A percentile compares a stretch with the other conserved stretches of the same genome.
Evolutionary conservation across 2,888 invertebrate species (phyloP).

Genomic region (Eudasyphora cyanicolor): DNA sequence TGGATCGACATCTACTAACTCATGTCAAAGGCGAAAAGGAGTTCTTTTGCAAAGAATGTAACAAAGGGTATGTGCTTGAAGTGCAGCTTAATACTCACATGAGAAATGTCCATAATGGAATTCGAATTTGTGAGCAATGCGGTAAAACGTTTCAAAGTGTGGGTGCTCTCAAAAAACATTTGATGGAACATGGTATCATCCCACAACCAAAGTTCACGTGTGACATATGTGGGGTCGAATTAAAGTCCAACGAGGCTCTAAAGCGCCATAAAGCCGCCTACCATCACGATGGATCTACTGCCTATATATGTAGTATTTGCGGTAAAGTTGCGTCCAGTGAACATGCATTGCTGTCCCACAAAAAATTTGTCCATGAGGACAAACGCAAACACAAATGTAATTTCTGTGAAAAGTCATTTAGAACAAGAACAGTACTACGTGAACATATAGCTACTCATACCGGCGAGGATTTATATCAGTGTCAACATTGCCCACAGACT

Average conservation of each 20-base stretch:
- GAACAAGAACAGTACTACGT: conserved; percentile 63
- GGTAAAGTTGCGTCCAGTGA: conserved; percentile 67
- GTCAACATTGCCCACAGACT: conserved; percentile 71
- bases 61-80: conserved; percentile 64
- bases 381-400: conserved; percentile 67
- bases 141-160: conserved; percentile 63
- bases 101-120: conserved; percentile 60
- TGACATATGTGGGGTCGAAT: conserved; percentile 65
- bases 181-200: conserved; percentile 59
- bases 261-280: conserved; percentile 66
- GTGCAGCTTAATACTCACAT: conserved; percentile 61
- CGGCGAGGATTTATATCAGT: conserved; percentile 70
- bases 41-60: conserved; percentile 68
- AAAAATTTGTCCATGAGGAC: conserved; percentile 67
- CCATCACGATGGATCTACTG: conserved; percentile 66
- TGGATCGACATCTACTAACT: conserved; percentile 65
- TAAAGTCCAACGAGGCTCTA: conserved; percentile 64
- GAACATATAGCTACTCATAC: conserved; percentile 72
- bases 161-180: conserved; percentile 57
- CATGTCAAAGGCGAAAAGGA: conserved; percentile 64
- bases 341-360: conserved; percentile 67
- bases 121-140: conserved; percentile 64
- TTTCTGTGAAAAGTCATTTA: conserved; percentile 69
- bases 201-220: conserved; percentile 63
- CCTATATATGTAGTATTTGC: conserved; percentile 67